Conservation (phyloP, 1,140 invertebrate species). For the Polyergus mexicanus region DNA sequence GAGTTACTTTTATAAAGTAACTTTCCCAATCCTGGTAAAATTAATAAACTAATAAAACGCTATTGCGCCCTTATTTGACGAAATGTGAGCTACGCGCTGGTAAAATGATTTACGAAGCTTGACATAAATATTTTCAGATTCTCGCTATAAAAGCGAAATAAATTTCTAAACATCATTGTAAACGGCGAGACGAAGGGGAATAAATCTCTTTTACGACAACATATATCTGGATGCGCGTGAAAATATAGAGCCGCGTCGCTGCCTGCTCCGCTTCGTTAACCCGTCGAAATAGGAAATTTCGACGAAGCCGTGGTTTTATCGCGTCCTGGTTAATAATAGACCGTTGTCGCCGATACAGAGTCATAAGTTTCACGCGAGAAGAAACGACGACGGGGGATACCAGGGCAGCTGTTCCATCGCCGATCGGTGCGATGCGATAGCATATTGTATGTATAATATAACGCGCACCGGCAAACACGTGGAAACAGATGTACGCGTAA, state of each 20-base stretch:
- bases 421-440: slow-evolving; percentile 55
- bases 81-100: background rate
- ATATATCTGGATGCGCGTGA: background rate
- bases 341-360: slow-evolving; percentile 31
- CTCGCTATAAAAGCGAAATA: slow-evolving; percentile 26
- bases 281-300: slow-evolving; percentile 44
- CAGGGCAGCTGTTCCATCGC: slow-evolving; percentile 44
- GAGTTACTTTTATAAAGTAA: too few relatives aligned
- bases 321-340: slow-evolving; percentile 63
- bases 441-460: slow-evolving; percentile 1
- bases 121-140: background rate
- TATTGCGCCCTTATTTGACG: background rate
- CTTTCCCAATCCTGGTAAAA: too few relatives aligned
- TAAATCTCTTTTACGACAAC: slow-evolving; percentile 45
- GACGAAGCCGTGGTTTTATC: slow-evolving; percentile 46
- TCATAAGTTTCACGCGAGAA: slow-evolving; percentile 39
- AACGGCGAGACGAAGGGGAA: background rate
- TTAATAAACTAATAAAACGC: background rate
- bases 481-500: slow-evolving; percentile 61
- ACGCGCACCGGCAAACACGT: slow-evolving; percentile 40
- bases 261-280: slow-evolving; percentile 33
- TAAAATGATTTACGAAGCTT: background rate
- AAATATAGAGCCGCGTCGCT: background rate
- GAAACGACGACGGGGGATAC: background rate
- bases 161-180: slow-evolving; percentile 23